Conservation (phyloP, 2,113 vertebrate species). For the Axis porcinus region DNA sequence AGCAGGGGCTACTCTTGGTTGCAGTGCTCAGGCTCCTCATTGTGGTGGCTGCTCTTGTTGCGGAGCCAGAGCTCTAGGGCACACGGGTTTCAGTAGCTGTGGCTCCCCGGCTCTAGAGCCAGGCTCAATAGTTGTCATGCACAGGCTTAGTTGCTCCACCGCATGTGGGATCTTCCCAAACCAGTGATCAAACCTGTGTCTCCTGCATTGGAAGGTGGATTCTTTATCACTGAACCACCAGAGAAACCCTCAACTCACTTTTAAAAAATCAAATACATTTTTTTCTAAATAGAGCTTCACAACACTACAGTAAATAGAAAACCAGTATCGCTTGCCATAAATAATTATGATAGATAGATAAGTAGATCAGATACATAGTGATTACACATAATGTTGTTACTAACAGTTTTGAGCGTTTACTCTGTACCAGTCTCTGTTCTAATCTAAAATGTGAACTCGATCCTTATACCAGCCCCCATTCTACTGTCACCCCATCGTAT, state of each 20-base stretch:
- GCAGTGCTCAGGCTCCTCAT: neutral
- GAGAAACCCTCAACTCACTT: neutral
- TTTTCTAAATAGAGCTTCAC: neutral
- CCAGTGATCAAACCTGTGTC: neutral
- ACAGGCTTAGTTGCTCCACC: neutral
- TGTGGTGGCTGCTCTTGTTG: neutral
- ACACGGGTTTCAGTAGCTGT: neutral
- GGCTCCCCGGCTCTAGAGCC: neutral
- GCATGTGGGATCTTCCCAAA: neutral
- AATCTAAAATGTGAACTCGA: rapidly evolving
- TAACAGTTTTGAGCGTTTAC: neutral
- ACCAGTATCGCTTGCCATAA: neutral
- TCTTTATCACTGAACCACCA: neutral
- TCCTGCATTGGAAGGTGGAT: neutral
- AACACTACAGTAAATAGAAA: neutral
- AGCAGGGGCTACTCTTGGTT: neutral
- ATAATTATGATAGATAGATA: neutral
- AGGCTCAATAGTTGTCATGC: neutral
- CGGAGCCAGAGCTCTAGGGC: neutral
- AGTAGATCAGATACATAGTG: too few relatives aligned
- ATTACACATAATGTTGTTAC: too few relatives aligned
- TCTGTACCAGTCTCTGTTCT: neutral
- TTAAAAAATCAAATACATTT: neutral
- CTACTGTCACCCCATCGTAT: rapidly evolving
- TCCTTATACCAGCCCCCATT: neutral